phyloP scores from a whole-genome alignment of 2,113 vertebrate genomes.

The Malaclemys terrapin region DNA sequence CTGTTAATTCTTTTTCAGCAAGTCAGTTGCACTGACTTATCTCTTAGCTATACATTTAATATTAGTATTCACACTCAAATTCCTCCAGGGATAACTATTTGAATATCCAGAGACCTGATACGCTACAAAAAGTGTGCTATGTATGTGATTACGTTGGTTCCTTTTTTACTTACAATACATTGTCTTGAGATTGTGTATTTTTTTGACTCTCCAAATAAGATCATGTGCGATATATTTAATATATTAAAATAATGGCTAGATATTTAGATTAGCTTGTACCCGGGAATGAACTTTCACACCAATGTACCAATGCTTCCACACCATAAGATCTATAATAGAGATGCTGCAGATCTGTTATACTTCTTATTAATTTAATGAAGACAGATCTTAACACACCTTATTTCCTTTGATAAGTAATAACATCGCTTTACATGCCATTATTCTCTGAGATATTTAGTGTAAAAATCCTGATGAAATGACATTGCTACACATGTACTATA shows the following conservation, averaged over 20 bases:
- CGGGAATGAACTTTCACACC: neutral
- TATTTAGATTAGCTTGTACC: neutral
- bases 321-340: neutral
- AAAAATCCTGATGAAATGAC: neutral
- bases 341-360: neutral
- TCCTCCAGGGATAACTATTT: accelerated
- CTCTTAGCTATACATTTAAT: neutral
- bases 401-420: neutral
- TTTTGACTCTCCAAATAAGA: constrained; percentile 3
- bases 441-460: neutral
- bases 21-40: accelerated
- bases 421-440: neutral
- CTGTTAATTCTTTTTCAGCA: neutral
- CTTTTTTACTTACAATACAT: neutral
- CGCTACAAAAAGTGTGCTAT: neutral
- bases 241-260: neutral
- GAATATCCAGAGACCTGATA: neutral
- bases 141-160: neutral
- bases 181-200: neutral
- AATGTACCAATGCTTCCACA: neutral
- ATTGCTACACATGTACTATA: neutral
- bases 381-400: neutral
- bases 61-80: accelerated
- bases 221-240: neutral
- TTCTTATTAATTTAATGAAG: neutral